A percentile compares a stretch with the other conserved stretches of the same genome.
Evolutionary conservation across 35 echinoderm and acorn worm species (phyloP).

Genomic region (Hemicentrotus pulcherrimus): DNA sequence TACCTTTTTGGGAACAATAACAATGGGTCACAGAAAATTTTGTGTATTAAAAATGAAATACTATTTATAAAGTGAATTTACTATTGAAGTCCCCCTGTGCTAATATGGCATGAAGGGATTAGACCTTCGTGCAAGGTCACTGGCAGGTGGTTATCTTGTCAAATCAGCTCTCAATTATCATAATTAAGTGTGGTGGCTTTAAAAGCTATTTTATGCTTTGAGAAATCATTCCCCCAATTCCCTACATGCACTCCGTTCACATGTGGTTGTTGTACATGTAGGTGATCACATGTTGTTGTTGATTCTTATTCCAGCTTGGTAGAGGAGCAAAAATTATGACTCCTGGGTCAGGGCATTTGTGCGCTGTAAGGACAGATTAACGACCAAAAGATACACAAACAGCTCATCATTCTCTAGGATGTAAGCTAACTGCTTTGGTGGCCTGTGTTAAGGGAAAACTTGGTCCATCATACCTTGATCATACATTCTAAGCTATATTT

Average conservation of each 20-base stretch:
- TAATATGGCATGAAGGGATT: too few species aligned
- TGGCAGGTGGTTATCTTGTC: too few species aligned
- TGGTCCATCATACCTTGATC: neutral
- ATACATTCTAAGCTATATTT: neutral
- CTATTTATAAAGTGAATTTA: too few species aligned
- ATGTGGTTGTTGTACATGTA: neutral
- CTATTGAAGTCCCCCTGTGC: too few species aligned
- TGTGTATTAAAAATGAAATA: too few species aligned
- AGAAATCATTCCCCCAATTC: neutral
- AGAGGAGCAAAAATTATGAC: neutral
- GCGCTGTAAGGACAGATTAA: neutral
- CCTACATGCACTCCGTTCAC: neutral
- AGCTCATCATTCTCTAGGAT: neutral
- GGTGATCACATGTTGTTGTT: neutral
- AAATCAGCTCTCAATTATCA: too few species aligned
- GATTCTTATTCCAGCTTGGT: neutral
- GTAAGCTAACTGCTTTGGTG: neutral
- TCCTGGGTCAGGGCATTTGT: neutral
- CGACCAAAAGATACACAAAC: conserved; percentile 4
- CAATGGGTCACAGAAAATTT: too few species aligned
- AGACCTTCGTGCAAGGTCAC: too few species aligned
- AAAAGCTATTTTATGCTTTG: too few species aligned
- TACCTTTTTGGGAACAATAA: too few species aligned
- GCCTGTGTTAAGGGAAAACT: neutral
- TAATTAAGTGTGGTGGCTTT: too few species aligned